Evolutionary conservation across 2,113 vertebrate species (phyloP).

Genomic region (Pagrus major): DNA sequence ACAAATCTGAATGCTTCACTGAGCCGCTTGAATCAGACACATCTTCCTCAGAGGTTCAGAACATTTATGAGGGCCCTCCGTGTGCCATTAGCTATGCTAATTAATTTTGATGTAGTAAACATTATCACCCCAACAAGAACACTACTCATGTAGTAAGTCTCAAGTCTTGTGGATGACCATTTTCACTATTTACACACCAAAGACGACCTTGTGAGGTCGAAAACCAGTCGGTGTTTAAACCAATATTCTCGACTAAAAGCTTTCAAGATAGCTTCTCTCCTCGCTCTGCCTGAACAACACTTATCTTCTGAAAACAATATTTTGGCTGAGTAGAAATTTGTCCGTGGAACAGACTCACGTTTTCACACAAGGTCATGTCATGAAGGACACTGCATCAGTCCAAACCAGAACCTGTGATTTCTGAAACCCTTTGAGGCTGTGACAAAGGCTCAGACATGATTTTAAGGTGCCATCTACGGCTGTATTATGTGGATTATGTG

Average conservation of each 20-base stretch:
- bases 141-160: not conserved
- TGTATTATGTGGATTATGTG: not conserved
- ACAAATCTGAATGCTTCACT: not conserved
- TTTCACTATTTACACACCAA: not conserved
- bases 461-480: not conserved
- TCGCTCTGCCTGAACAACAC: not conserved
- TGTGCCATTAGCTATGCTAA: not conserved
- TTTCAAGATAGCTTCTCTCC: not conserved
- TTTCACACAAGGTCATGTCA: constrained; percentile 36
- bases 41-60: not conserved
- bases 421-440: not conserved
- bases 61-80: not conserved
- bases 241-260: not conserved
- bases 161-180: not conserved
- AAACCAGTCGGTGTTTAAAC: not conserved
- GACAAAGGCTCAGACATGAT: not conserved
- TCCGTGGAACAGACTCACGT: not conserved
- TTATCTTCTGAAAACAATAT: not conserved
- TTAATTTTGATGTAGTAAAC: not conserved
- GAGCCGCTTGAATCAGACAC: not conserved
- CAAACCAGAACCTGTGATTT: constrained; percentile 11
- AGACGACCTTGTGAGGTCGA: not conserved
- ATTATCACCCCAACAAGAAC: not conserved
- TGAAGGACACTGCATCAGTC: constrained; percentile 29
- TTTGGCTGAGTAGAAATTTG: not conserved